Evolutionary conservation across 2,888 invertebrate genomes (phyloP), one percentile per base, ranked within the genome.

Genomic region (Acanthacorydalis orientalis): DNA sequence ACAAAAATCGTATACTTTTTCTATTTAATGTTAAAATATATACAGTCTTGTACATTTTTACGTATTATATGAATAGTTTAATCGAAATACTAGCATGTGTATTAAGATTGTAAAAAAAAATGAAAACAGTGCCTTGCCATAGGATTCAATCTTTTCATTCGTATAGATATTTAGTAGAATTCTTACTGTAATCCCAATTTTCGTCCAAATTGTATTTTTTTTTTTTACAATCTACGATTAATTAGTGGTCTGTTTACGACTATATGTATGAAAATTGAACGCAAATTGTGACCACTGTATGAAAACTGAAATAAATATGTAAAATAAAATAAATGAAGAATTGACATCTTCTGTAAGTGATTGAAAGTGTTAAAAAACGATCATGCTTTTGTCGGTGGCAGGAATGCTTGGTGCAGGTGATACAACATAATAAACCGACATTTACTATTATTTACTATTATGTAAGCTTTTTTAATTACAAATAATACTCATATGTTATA

Each of bases 401-500:
- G 47, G 47, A 47, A 39, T 37, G 42, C 43, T 43, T 14, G 47
- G 42, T 33, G 47, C 47, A 43, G 47, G 47, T 47, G 35, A 33
- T 47, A 47, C 43, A 23, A 23, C 23, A 23, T 23, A 23, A 23
- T 23, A 23, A 46, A 39, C 46, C 46, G 46, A 46, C 46, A 46
- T 33, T n/a, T 12, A 15, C 11, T 41, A 16, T 41, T 41, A 23
- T 41, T 14, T 15, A 15, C 15, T 23, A 23, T 23, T 23, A 23
- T 23, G 23, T 23, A 23, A 23, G 23, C 23, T 23, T 23, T 51
- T 64, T 64, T 51, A 53, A 51, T 9, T 57, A 61, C 15, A 54
- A 60, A 47, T 62, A 64, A 48, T 64, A 63, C 48, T 60, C 60
- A 7, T 23, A 23, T 23, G 23, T 23, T 23, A 23, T 23, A 23